Percentiles rank a stretch among this genome's conserved stretches.
phyloP scores from a whole-genome alignment of 2,113 vertebrate species.

The Semnornis frantzii region DNA sequence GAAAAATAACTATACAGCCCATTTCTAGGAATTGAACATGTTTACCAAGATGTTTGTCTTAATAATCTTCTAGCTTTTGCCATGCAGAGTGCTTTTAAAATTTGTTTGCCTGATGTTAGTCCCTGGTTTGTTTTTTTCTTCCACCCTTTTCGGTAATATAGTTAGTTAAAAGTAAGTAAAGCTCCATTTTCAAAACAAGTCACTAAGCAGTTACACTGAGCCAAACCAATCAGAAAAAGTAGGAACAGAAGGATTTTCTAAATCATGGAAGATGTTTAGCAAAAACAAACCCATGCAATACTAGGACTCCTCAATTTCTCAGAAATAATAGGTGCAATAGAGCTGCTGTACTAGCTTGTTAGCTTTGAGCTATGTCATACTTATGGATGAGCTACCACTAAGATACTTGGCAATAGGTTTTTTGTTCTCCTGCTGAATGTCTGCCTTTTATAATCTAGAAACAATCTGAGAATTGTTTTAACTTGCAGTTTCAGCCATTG shows the following conservation, averaged over 20 bases:
- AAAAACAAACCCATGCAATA: not conserved
- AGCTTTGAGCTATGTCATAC: not conserved
- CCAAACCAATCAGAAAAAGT: not conserved
- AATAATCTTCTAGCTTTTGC: not conserved
- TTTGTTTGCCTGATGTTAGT: not conserved
- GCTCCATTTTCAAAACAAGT: not conserved
- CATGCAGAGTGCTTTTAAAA: not conserved
- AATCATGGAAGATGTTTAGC: not conserved
- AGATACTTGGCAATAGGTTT: not conserved
- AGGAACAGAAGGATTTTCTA: not conserved
- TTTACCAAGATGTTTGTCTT: not conserved
- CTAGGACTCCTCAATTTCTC: not conserved
- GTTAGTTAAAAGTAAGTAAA: not conserved
- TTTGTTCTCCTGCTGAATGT: not conserved
- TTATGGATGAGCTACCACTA: not conserved
- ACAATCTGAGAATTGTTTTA: not conserved
- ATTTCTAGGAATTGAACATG: not conserved
- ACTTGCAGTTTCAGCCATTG: not conserved
- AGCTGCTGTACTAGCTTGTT: not conserved
- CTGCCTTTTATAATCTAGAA: not conserved
- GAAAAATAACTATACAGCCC: not conserved
- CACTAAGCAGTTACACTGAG: not conserved
- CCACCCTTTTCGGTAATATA: not conserved
- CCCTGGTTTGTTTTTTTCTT: not conserved
- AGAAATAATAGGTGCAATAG: not conserved